A percentile compares a stretch with the other conserved stretches of the same genome.
These are phyloP conservation scores for Melinaea marsaeus DNA, from an alignment of 2,888 invertebrate species.

Conservation along the genomic window DNA sequence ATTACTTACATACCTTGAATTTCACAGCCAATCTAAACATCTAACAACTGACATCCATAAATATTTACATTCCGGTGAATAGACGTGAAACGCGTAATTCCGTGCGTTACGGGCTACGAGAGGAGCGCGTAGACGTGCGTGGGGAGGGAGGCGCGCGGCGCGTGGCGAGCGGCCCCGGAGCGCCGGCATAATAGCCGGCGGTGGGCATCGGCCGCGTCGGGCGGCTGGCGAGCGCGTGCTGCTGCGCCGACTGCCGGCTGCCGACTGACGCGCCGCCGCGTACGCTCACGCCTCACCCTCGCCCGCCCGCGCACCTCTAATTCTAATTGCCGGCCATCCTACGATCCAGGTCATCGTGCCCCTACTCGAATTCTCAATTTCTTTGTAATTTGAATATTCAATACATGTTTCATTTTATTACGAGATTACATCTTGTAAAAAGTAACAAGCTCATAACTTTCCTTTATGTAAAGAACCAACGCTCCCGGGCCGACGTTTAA, in stretches of 20 bases:
- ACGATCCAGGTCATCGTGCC: constrained; percentile 71
- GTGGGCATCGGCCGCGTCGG: constrained; percentile 36
- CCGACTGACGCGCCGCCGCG: constrained; percentile 40
- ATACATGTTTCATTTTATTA: constrained; percentile 53
- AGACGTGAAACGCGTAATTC: constrained; percentile 63
- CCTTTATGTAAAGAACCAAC: constrained; percentile 43
- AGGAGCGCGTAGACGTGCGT: constrained; percentile 42
- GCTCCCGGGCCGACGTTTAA: neutral
- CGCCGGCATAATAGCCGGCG: constrained; percentile 66
- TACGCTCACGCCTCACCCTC: constrained; percentile 36
- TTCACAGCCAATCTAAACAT: constrained; percentile 78
- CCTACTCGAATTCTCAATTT: constrained; percentile 59
- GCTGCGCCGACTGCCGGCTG: constrained; percentile 47
- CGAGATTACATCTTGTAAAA: constrained; percentile 59
- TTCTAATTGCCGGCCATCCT: constrained; percentile 69
- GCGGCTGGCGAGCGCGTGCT: constrained; percentile 28
- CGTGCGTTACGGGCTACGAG: constrained; percentile 57
- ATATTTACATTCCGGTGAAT: constrained; percentile 74
- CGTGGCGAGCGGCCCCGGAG: constrained; percentile 58
- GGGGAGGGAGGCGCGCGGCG: constrained; percentile 48
- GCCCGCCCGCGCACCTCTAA: constrained; percentile 53
- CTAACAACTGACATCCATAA: constrained; percentile 77
- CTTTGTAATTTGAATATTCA: constrained; percentile 62
- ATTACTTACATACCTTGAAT: constrained; percentile 74
- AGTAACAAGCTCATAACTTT: constrained; percentile 55